These are phyloP conservation scores for Dendroctonus ponderosae DNA, from an alignment of 1,140 invertebrate genomes.

Conservation along the genomic window DNA sequence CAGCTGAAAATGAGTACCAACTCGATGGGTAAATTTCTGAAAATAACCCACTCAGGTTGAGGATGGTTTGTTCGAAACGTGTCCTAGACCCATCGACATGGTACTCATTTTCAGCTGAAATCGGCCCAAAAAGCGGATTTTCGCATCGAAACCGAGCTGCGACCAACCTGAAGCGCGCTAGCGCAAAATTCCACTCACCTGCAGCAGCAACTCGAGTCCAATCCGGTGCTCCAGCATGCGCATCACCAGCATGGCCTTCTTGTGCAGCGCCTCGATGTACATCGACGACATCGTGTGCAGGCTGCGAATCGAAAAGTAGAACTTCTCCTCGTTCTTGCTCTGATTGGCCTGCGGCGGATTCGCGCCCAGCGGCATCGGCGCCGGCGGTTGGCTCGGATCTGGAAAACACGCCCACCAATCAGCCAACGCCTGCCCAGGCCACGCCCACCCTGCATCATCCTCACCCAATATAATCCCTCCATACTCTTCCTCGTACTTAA, in stretches of 20 bases:
- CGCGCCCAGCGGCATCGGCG: slow-evolving; percentile 60
- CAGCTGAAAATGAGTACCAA: too few relatives aligned
- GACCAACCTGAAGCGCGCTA: too few relatives aligned
- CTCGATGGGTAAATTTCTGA: too few relatives aligned
- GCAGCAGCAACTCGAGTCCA: slow-evolving; percentile 89
- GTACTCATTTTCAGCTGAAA: too few relatives aligned
- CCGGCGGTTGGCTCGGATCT: slow-evolving; percentile 83
- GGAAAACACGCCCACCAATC: too few relatives aligned
- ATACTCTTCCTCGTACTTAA: slow-evolving; percentile 91
- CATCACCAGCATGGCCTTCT: slow-evolving; percentile 92
- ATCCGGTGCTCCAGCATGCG: slow-evolving; percentile 96
- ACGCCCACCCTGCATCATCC: not conserved
- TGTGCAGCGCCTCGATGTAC: slow-evolving; percentile 86
- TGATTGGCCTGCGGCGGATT: slow-evolving; percentile 59
- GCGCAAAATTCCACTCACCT: slow-evolving; percentile 59
- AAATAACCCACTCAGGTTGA: too few relatives aligned
- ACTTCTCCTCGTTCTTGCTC: slow-evolving; percentile 65
- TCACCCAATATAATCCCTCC: slow-evolving; percentile 82
- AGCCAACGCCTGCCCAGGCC: too few relatives aligned
- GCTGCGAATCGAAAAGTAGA: slow-evolving; percentile 86
- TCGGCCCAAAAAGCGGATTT: too few relatives aligned
- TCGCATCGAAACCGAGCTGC: too few relatives aligned
- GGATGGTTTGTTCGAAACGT: too few relatives aligned
- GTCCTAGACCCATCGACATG: too few relatives aligned
- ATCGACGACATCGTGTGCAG: slow-evolving; percentile 89